Base-by-base conservation (phyloP, 2,888 invertebrate genomes). In the Camponotus fellah region DNA sequence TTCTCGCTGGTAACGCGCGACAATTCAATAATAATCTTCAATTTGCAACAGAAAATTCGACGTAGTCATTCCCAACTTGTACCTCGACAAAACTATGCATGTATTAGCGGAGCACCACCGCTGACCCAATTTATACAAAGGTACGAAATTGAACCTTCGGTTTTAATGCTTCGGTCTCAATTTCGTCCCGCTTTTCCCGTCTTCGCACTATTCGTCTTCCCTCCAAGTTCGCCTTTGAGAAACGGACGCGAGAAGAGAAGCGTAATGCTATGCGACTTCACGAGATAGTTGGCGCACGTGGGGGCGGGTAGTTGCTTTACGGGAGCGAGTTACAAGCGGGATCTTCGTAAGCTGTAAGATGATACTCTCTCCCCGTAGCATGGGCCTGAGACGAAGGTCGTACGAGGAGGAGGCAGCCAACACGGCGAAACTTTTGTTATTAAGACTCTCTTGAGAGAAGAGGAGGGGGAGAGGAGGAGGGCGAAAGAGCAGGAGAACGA, bases 261-360 rank as follows among this genome's bases (percentile, higher is more conserved):
- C 85, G 90, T 86, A 87, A 91, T 85, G 84, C 88, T 87, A 86
- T 85, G 87, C 86, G 89, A 90, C 88, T 88, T 86, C 81, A 87
- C 84, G 88, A 80, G 87, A 88, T 87, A 86, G 79, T 75, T 69
- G 49, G 32, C 3, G 53, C 66, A 64, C 77, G 46, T 77, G 76
- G 68, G 32, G 86, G 68, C 46, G 87, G 72, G 68, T 53, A 64
- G 87, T 88, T 85, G 89, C 81, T 89, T 89, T 88, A 89, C 89
- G 87, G 89, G 82, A 88, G 84, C 90, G 89, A 84, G 91, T 91
- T 92, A 91, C 92, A 90, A 90, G 90, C 89, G 85, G 84, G 88
- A 89, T 92, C 91, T 89, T 91, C 89, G 89, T 91, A 91, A 91
- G 90, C 87, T 87, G 92, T 92, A 92, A 92, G 91, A 92, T 91